Base-by-base conservation (phyloP, 2,888 invertebrate genomes). In the Heteromurus nitidus region DNA sequence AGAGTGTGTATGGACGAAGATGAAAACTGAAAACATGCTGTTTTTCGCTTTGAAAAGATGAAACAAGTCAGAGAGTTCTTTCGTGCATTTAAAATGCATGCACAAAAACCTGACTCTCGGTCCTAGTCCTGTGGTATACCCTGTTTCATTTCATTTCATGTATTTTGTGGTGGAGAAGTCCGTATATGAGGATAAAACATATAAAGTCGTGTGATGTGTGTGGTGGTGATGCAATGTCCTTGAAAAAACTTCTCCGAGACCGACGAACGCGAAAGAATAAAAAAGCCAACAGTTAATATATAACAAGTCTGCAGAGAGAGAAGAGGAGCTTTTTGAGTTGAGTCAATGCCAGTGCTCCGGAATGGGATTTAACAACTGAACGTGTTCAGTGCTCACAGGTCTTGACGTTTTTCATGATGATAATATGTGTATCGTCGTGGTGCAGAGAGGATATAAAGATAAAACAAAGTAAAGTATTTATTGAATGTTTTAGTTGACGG, bases 231-330 rank as follows among this genome's bases (percentile, higher is more conserved):
- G 76, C 60, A 76, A 76, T 76, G 76, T 76, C 76, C 76, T 76
- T 76, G 76, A 76, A 76, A n/a, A n/a, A 76, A 76, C 67, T 55
- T 75, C 64, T 55, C 67, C 65, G 75, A n/a, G n/a, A 44, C 65
- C 55, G 55, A 67, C 55, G 28, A 75, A 26, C 74, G 58, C 65
- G 30, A 60, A 73, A 18, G 36, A 44, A n/a, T 55, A 69, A 16
- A 26, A 36, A 58, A 22, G 47, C n/a, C n/a, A 5, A 47, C n/a
- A 47, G 47, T 47, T 47, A 5, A 47, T 47, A 47, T 47, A n/a
- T n/a, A n/a, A n/a, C n/a, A n/a, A n/a, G n/a, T n/a, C n/a, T n/a
- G n/a, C n/a, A n/a, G n/a, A n/a, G n/a, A n/a, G n/a, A n/a, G n/a
- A n/a, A n/a, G n/a, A n/a, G n/a, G n/a, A n/a, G n/a, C n/a, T n/a